Conservation (phyloP, 2,888 invertebrate species). For the Cynaeus angustus region DNA sequence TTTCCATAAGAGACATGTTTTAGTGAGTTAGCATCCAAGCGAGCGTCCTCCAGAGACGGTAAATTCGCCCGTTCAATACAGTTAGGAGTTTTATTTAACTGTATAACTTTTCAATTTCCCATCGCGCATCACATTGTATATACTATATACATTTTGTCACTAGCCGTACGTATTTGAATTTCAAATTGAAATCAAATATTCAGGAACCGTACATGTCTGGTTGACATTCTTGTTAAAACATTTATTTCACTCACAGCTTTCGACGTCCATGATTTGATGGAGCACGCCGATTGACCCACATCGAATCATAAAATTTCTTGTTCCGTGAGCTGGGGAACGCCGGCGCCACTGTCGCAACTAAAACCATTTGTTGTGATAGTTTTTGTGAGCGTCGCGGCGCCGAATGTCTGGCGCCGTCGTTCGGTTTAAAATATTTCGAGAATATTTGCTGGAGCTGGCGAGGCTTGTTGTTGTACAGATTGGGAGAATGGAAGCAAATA, state of each 20-base stretch:
- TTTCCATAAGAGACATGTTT: constrained; percentile 66
- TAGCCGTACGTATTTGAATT: constrained; percentile 66
- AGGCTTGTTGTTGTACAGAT: constrained; percentile 58
- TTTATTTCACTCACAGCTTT: constrained; percentile 65
- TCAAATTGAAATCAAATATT: constrained; percentile 70
- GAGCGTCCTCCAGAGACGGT: constrained; percentile 59
- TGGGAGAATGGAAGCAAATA: constrained; percentile 52
- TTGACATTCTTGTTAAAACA: constrained; percentile 66
- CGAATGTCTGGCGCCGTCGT: constrained; percentile 45
- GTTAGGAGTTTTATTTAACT: constrained; percentile 66
- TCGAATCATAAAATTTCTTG: constrained; percentile 59
- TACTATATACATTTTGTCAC: constrained; percentile 60
- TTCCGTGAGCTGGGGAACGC: constrained; percentile 50
- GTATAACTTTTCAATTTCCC: constrained; percentile 69
- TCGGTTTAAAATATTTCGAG: constrained; percentile 31
- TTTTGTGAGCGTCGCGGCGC: constrained; percentile 59
- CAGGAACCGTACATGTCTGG: constrained; percentile 65
- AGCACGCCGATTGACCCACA: constrained; percentile 61
- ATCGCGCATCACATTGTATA: constrained; percentile 63
- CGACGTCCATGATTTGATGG: constrained; percentile 61
- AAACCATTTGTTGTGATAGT: constrained; percentile 60
- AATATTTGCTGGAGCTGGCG: neutral
- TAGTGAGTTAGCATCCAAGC: constrained; percentile 62
- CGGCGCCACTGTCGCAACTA: constrained; percentile 58
- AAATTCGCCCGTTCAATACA: constrained; percentile 58